Evolutionary conservation across 2,797 vertebrate species (phyloP).

Genomic region (Chelmon rostratus): DNA sequence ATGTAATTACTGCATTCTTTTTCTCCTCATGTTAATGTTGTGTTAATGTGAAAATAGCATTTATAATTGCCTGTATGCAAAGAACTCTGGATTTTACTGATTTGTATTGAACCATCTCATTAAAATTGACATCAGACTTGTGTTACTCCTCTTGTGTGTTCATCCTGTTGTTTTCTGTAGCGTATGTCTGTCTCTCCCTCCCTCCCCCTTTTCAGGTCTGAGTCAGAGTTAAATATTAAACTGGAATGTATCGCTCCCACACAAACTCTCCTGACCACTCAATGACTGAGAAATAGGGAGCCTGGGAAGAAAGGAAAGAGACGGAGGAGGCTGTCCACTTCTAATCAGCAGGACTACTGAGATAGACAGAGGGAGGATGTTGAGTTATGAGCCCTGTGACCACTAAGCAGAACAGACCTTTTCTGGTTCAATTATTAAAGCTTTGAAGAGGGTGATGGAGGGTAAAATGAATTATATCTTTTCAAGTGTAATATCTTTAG

Average conservation of each 20-base stretch:
- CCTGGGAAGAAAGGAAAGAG: slow-evolving; percentile 71
- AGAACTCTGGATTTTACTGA: slow-evolving; percentile 19
- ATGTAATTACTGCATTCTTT: slow-evolving; percentile 21
- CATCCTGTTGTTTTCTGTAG: slow-evolving; percentile 55
- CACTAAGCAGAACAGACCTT: slow-evolving; percentile 79
- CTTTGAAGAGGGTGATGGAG: slow-evolving; percentile 48
- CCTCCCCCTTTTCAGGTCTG: slow-evolving; percentile 52
- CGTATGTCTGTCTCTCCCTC: slow-evolving; percentile 41
- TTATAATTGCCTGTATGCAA: slow-evolving; percentile 25
- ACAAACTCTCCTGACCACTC: slow-evolving; percentile 69
- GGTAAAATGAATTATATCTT: slow-evolving; percentile 49
- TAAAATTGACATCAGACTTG: slow-evolving; percentile 49
- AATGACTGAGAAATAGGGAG: slow-evolving; percentile 78
- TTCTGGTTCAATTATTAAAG: slow-evolving; percentile 83
- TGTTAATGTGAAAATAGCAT: slow-evolving; percentile 27
- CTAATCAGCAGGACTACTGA: slow-evolving; percentile 81
- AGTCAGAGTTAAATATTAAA: slow-evolving; percentile 85
- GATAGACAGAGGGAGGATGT: slow-evolving; percentile 81
- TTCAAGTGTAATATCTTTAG: slow-evolving; percentile 43
- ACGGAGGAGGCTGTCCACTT: slow-evolving; percentile 65
- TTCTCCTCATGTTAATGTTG: neutral
- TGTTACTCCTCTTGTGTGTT: slow-evolving; percentile 50
- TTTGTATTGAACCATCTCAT: slow-evolving; percentile 41
- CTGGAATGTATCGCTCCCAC: slow-evolving; percentile 84
- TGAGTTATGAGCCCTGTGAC: slow-evolving; percentile 84